Base-by-base conservation (phyloP, 2,888 invertebrate species). In the Argyresthia albistria region DNA sequence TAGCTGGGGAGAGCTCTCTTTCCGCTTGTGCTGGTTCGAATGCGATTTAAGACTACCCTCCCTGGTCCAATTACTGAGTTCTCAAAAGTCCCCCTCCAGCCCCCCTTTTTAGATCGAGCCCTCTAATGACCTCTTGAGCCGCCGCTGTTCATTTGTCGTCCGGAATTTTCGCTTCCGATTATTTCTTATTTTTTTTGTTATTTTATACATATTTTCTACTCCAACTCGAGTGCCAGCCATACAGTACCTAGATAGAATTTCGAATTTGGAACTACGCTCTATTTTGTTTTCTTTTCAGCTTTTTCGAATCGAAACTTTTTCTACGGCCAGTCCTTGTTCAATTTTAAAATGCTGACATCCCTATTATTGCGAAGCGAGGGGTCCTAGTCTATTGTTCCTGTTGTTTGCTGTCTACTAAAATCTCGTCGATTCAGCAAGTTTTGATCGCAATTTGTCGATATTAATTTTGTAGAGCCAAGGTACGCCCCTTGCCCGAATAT, bases 131-230 rank as follows among this genome's bases (percentile, higher is more conserved):
- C 86, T 86, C 87, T 87, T 78, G 68, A 84, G 77, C 66, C 72
- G 69, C 76, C 83, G 86, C 82, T 87, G 86, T 81, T 87, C 87
- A 87, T 86, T 87, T 87, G 86, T 86, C 83, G 82, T 80, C 66
- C 4, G 73, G 78, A 76, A 74, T 74, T 80, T 80, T 77, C 10
- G 14, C 45, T 15, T 8, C 7, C 45, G 45, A 45, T 81, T 80
- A 80, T 81, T 80, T 76, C 69, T 70, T 67, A 69, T 73, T 74
- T 81, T 53, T 56, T 46, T 54, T 52, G 54, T 52, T 55, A 75
- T 74, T 70, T 25, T 25, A 25, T 25, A n/a, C n/a, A n/a, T n/a
- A 4, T 25, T 25, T 25, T 25, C 25, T 25, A 25, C 25, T 25
- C 25, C 25, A 25, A 4, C 25, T 25, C 25, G 25, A 25, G 25